phyloP scores from a whole-genome alignment of 1,140 invertebrate species.

The Centruroides vittatus region DNA sequence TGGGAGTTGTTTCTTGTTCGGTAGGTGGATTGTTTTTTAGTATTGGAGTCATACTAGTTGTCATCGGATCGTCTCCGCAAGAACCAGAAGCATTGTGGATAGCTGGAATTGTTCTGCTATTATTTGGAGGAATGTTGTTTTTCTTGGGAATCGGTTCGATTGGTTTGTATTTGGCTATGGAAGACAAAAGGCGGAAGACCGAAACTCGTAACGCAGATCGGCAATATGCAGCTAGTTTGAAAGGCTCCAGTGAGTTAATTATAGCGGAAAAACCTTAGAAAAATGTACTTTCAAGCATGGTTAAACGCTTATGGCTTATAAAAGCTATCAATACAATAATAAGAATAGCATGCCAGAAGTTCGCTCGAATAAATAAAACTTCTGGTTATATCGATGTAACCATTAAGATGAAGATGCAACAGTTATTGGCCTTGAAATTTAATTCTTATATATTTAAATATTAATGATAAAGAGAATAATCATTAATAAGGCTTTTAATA shows the following conservation, averaged over 20 bases:
- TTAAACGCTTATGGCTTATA: too few species aligned
- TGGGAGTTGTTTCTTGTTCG: slow-evolving; percentile 18
- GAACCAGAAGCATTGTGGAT: slow-evolving; percentile 21
- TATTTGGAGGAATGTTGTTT: slow-evolving; percentile 19
- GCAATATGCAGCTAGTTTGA: slow-evolving; percentile 17
- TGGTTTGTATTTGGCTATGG: slow-evolving; percentile 19
- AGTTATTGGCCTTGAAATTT: too few species aligned
- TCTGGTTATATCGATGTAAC: too few species aligned
- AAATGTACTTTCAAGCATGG: too few species aligned
- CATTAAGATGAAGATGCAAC: too few species aligned
- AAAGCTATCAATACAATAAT: too few species aligned
- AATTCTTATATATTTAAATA: too few species aligned
- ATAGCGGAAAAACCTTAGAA: slow-evolving; percentile 2
- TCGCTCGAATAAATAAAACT: too few species aligned
- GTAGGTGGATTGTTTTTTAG: slow-evolving; percentile 19
- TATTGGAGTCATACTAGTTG: slow-evolving; percentile 18
- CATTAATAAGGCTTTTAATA: too few species aligned
- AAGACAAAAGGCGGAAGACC: slow-evolving; percentile 20
- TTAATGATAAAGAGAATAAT: too few species aligned
- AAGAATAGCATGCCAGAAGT: too few species aligned
- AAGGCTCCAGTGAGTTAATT: slow-evolving; percentile 12
- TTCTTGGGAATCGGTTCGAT: slow-evolving; percentile 21
- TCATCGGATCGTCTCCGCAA: slow-evolving; percentile 19
- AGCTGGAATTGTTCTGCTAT: slow-evolving; percentile 18
- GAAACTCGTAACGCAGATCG: slow-evolving; percentile 13